Base-by-base conservation (phyloP, 1,140 invertebrate genomes). In the Nylanderia fulva region DNA sequence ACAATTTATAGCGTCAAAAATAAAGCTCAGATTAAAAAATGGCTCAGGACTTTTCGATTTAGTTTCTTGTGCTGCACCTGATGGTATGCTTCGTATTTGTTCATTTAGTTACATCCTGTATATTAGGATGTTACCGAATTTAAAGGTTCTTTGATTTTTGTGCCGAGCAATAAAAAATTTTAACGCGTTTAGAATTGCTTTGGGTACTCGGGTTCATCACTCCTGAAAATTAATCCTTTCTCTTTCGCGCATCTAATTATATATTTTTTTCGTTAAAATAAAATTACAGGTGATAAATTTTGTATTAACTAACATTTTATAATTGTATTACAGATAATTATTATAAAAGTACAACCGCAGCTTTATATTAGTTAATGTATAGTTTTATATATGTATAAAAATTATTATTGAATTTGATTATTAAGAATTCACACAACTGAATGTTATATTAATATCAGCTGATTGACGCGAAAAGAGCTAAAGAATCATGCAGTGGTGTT, bases 351-450 rank as follows among this genome's bases (percentile, higher is more conserved):
- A 39, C 39, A 33, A n/a, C 24, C 61, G 9, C 0, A 54, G 15
- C 15, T 74, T 72, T 33, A 54, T 72, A 52, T 54, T 72, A 52
- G 54, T 11, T 74, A 18, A 75, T 21, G 18, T 36, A 21, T 39
- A 74, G 3, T 36, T 39, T 9, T 24, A 56, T 4, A 24, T 7
- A 18, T 7, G 33, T n/a, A 48, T 4, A 58, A 21, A 48, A 15
- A 48, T 48, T 29, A 71, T 72, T 72, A 15, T 36, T 36, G 1
- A 58, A 58, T 18, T 18, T 9, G 29, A 68, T 48, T 48, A 71
- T 54, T 54, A 18, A 18, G n/a, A 4, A 29, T 0, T 1, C 29
- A 3, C 29, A 33, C 29, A n/a, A 24, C 45, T 48, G 18, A 13
- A 63, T 27, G 6, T 76, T n/a, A 18, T 52, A 33, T 24, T 48